Evolutionary conservation across 2,888 invertebrate genomes (phyloP).

Genomic region (Platycheirus rosarum): DNA sequence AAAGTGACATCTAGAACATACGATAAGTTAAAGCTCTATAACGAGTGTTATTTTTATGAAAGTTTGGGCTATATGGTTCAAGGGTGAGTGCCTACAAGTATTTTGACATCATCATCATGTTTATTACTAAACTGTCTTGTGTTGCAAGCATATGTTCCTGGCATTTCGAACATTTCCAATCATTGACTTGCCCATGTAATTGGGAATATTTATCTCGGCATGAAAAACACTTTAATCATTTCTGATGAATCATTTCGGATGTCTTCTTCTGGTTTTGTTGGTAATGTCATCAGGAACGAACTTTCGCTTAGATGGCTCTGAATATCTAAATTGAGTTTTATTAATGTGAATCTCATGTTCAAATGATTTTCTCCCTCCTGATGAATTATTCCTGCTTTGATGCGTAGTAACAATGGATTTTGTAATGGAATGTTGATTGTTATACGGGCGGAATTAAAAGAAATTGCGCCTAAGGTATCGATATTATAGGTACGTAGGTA

Average conservation of each 20-base stretch:
- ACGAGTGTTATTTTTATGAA: background rate
- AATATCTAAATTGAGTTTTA: slow-evolving; percentile 1
- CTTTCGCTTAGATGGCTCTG: background rate
- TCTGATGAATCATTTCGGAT: slow-evolving; percentile 12
- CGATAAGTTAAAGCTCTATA: background rate
- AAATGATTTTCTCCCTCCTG: slow-evolving; percentile 14
- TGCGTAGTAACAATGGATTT: slow-evolving; percentile 34
- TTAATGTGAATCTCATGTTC: slow-evolving; percentile 21
- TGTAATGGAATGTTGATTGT: slow-evolving; percentile 22
- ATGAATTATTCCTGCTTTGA: slow-evolving; percentile 23
- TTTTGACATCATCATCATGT: slow-evolving; percentile 2
- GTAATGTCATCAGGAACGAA: background rate
- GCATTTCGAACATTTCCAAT: slow-evolving; percentile 20
- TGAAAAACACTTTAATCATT: slow-evolving; percentile 19
- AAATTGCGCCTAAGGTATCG: too few relatives aligned
- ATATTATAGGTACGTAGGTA: too few relatives aligned
- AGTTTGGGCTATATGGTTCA: background rate
- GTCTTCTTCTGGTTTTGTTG: background rate
- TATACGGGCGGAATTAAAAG: too few relatives aligned
- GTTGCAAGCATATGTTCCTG: slow-evolving; percentile 3
- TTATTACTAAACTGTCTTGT: slow-evolving; percentile 11
- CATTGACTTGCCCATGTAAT: background rate
- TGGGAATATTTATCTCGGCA: slow-evolving; percentile 1
- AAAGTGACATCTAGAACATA: background rate
- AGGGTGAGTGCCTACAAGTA: background rate